These are phyloP conservation scores for Euwallacea fornicatus DNA, from an alignment of 1,140 invertebrate species.

Conservation along the genomic window DNA sequence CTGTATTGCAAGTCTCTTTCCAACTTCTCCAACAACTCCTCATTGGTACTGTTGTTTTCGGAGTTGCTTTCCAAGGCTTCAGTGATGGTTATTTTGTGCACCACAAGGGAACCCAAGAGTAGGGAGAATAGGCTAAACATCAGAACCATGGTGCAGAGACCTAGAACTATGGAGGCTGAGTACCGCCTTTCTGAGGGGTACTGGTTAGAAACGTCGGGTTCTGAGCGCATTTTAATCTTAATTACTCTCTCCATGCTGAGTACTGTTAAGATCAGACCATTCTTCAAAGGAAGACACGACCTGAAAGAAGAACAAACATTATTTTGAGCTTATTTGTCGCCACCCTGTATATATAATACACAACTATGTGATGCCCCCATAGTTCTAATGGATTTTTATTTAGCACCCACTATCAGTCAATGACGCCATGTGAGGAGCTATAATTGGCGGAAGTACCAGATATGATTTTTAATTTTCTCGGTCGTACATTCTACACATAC, in stretches of 20 bases:
- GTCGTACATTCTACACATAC: too few relatives aligned
- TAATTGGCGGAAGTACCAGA: too few relatives aligned
- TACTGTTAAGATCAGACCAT: too few relatives aligned
- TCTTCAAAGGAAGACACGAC: too few relatives aligned
- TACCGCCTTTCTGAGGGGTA: conserved; percentile 63
- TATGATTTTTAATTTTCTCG: too few relatives aligned
- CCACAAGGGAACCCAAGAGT: conserved; percentile 37
- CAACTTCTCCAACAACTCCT: conserved; percentile 25
- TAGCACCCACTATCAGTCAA: too few relatives aligned
- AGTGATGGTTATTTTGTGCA: conserved; percentile 9
- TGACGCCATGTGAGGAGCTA: too few relatives aligned
- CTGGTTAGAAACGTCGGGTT: conserved; percentile 22
- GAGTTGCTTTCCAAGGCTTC: not conserved
- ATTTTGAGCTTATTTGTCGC: too few relatives aligned
- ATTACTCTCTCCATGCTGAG: conserved; percentile 36
- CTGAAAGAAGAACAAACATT: too few relatives aligned
- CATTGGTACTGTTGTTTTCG: not conserved
- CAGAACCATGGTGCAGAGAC: conserved; percentile 63
- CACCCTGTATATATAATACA: too few relatives aligned
- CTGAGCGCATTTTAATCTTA: conserved; percentile 38
- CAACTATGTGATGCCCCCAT: too few relatives aligned
- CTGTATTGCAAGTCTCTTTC: conserved; percentile 28
- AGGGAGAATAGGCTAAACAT: conserved; percentile 59
- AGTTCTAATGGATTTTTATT: too few relatives aligned
- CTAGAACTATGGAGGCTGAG: conserved; percentile 66